Conservation (phyloP, 2,797 vertebrate species). For the Hirundo rustica region DNA sequence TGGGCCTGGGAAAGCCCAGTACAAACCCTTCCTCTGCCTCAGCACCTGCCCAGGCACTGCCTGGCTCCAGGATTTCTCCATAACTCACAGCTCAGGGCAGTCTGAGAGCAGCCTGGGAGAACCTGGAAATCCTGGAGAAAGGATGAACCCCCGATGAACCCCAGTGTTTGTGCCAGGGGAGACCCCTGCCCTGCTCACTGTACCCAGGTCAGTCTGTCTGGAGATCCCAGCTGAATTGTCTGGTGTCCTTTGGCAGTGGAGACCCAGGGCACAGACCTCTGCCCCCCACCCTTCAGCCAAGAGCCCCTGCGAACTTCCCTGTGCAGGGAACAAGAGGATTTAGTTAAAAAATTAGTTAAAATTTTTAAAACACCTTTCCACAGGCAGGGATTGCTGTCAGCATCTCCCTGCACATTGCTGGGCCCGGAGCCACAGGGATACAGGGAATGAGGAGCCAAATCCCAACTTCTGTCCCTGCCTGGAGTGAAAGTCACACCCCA, state of each 20-base stretch:
- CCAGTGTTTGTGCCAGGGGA: accelerated
- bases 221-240: neutral
- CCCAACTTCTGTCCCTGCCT: neutral
- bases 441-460: neutral
- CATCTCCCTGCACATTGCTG: neutral
- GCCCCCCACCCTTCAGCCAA: neutral
- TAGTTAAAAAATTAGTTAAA: neutral
- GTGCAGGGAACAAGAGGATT: neutral
- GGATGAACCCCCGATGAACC: neutral
- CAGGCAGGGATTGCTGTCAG: neutral
- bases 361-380: neutral
- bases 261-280: neutral
- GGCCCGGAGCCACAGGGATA: neutral
- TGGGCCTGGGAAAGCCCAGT: neutral
- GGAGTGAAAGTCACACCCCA: neutral
- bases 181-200: neutral
- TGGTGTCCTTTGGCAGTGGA: neutral
- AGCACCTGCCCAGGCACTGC: neutral
- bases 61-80: neutral
- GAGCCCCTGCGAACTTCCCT: neutral
- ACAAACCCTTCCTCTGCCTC: neutral
- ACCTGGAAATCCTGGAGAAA: neutral
- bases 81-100: neutral
- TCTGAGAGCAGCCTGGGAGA: neutral
- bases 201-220: neutral